Evolutionary conservation across 1,140 invertebrate genomes (phyloP).

Genomic region (Copidosoma floridanum): DNA sequence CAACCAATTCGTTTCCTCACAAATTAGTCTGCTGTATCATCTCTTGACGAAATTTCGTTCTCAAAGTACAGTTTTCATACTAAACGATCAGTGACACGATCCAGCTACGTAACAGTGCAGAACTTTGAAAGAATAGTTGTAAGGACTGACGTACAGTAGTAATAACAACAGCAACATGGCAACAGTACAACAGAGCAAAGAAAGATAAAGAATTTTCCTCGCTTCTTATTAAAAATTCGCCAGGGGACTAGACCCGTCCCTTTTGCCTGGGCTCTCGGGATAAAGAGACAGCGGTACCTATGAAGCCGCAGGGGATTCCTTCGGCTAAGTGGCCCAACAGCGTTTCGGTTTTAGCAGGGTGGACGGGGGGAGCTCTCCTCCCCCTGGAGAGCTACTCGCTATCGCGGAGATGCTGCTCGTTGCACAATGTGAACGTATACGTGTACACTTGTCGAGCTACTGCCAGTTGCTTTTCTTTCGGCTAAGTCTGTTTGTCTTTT

Average conservation of each 20-base stretch:
- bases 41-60: no score
- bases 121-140: no score
- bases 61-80: no score
- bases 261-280: background rate
- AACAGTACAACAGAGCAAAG: background rate
- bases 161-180: no score
- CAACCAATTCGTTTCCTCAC: no score
- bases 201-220: slow-evolving; percentile 11
- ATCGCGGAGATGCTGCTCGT: background rate
- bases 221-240: slow-evolving; percentile 24
- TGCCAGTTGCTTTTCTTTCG: no score
- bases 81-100: no score
- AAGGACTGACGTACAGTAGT: no score
- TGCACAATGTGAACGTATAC: background rate
- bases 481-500: no score
- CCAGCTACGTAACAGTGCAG: no score
- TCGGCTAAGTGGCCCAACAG: slow-evolving; percentile 46
- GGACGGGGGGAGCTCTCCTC: background rate
- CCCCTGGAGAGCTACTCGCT: background rate
- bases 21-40: no score
- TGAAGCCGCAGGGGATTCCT: slow-evolving; percentile 21
- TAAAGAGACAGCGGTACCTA: slow-evolving; percentile 20
- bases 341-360: slow-evolving; percentile 48
- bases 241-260: slow-evolving; percentile 3
- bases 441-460: background rate